Percentiles rank a stretch among this genome's conserved stretches.
Evolutionary conservation across 2,888 invertebrate species (phyloP).

Genomic region (Agriopis leucophaearia): DNA sequence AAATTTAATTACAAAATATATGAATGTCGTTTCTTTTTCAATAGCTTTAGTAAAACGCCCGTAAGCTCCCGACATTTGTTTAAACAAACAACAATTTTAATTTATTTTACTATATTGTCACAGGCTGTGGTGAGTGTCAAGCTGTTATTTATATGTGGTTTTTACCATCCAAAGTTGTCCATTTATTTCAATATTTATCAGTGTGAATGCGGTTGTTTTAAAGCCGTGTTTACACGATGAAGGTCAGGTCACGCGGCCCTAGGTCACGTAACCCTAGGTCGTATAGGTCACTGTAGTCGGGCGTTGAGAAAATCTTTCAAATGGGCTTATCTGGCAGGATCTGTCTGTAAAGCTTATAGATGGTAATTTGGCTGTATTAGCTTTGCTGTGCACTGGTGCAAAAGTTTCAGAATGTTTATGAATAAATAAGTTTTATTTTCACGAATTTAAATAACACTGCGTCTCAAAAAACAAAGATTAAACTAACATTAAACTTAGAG

Average conservation of each 20-base stretch:
- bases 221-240: constrained; percentile 25
- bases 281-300: constrained; percentile 14
- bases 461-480: too few relatives aligned
- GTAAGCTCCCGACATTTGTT: too few relatives aligned
- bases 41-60: too few relatives aligned
- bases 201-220: constrained; percentile 18
- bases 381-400: constrained; percentile 6
- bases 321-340: constrained; percentile 10
- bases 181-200: not conserved
- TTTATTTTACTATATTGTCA: too few relatives aligned
- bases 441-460: not conserved
- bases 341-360: constrained; percentile 15
- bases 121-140: not conserved
- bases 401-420: constrained; percentile 10
- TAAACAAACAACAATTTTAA: too few relatives aligned
- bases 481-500: not conserved
- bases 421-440: constrained; percentile 2
- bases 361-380: constrained; percentile 17
- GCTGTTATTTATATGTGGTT: not conserved
- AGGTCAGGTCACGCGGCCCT: constrained; percentile 22
- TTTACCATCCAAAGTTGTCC: not conserved
- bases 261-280: constrained; percentile 25
- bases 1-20: too few relatives aligned
- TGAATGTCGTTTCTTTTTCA: too few relatives aligned
- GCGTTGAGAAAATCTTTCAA: constrained; percentile 29